Conservation (phyloP, 2,113 vertebrate species). For the Alosa alosa region DNA sequence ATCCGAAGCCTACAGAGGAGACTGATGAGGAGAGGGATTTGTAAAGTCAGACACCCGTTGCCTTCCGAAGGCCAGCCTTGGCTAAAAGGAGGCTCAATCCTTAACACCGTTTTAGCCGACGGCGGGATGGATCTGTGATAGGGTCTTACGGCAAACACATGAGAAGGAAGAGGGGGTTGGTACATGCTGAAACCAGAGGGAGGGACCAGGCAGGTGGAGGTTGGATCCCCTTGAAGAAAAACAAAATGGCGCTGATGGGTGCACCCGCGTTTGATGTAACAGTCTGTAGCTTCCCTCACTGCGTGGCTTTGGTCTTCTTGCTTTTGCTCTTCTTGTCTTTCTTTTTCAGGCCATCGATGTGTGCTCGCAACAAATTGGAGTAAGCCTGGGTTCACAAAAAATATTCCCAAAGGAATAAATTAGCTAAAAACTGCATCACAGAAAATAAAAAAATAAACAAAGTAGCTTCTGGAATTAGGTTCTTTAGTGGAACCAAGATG, state of each 20-base stretch:
- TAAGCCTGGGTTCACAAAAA: constrained; percentile 78
- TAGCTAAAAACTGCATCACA: background rate
- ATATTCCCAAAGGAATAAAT: background rate
- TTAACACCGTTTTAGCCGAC: background rate
- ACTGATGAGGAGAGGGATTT: background rate
- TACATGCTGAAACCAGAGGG: background rate
- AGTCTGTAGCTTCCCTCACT: constrained; percentile 69
- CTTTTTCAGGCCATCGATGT: constrained; percentile 99
- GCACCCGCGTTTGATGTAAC: constrained; percentile 33
- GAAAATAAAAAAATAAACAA: background rate
- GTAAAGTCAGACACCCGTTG: background rate
- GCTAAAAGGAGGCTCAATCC: background rate
- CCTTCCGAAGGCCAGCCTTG: background rate
- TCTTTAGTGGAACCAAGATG: background rate
- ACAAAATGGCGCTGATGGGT: constrained; percentile 20
- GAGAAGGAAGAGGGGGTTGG: background rate
- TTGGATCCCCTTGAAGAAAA: constrained; percentile 20
- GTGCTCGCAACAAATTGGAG: constrained; percentile 93
- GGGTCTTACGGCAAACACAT: background rate
- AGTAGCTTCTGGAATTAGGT: background rate
- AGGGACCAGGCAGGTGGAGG: constrained; percentile 15
- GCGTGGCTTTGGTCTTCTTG: constrained; percentile 95
- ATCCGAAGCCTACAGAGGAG: background rate
- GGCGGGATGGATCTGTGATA: background rate
- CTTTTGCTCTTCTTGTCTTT: constrained; percentile 98